Evolutionary conservation across 2,113 vertebrate genomes (phyloP).

Genomic region (Channa argus): DNA sequence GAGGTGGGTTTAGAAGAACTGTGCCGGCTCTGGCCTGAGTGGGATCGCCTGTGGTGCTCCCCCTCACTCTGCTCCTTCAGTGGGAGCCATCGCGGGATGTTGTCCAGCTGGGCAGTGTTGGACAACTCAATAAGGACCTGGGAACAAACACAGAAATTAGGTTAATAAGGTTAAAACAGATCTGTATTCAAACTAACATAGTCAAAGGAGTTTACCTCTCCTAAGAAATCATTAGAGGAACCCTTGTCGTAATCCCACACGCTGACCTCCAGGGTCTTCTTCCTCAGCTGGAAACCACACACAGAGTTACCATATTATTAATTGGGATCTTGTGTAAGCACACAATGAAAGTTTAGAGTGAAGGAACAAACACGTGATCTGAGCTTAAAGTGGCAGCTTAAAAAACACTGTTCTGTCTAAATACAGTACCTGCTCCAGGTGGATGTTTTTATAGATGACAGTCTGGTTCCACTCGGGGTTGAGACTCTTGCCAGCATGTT

Average conservation of each 20-base stretch:
- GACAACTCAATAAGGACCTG: slow-evolving; percentile 96
- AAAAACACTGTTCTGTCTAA: neutral
- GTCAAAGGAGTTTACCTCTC: slow-evolving; percentile 87
- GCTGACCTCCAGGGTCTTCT: slow-evolving; percentile 98
- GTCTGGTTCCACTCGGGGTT: slow-evolving; percentile 99
- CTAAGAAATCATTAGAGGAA: slow-evolving; percentile 98
- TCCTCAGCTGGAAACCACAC: slow-evolving; percentile 89
- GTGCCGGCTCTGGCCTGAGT: slow-evolving; percentile 89
- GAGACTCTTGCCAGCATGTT: slow-evolving; percentile 93
- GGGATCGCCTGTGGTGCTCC: slow-evolving; percentile 91
- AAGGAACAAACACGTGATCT: slow-evolving; percentile 2
- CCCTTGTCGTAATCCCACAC: slow-evolving; percentile 99
- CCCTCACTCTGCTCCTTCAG: slow-evolving; percentile 96
- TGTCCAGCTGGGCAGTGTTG: slow-evolving; percentile 91
- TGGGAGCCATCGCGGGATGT: slow-evolving; percentile 91
- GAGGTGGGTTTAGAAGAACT: slow-evolving; percentile 91
- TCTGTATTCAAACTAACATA: too few species aligned
- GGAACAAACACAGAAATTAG: slow-evolving; percentile 13
- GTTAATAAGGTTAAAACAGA: neutral
- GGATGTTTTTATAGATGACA: slow-evolving; percentile 99
- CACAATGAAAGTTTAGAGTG: neutral
- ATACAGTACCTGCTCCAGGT: slow-evolving; percentile 91
- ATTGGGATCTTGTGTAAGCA: neutral
- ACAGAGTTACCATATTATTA: slow-evolving; percentile 13
- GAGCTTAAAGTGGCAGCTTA: too few species aligned